Percentiles rank a stretch among this genome's conserved stretches.
phyloP scores from a whole-genome alignment of 2,888 invertebrate species.

The Megalurothrips usitatus region DNA sequence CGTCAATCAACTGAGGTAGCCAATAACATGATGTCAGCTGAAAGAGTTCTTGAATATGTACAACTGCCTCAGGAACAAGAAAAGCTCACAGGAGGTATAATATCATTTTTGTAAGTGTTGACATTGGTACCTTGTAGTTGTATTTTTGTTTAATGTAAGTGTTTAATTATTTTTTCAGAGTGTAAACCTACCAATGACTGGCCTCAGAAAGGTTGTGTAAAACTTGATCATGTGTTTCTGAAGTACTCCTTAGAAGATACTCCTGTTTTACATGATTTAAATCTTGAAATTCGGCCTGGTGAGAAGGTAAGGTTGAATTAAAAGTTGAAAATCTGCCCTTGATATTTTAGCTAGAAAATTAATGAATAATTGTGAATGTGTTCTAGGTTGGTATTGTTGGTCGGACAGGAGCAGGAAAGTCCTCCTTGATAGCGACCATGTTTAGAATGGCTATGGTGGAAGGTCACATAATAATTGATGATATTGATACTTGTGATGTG shows the following conservation, averaged over 20 bases:
- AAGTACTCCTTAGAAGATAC: constrained; percentile 68
- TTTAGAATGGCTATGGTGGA: constrained; percentile 75
- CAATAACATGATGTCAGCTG: constrained; percentile 87
- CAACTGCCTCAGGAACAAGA: constrained; percentile 46
- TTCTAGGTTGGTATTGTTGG: constrained; percentile 75
- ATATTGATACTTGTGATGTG: constrained; percentile 62
- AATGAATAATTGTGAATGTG: constrained; percentile 27
- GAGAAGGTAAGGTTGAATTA: constrained; percentile 54
- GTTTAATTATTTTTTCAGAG: constrained; percentile 42
- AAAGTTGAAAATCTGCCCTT: not conserved
- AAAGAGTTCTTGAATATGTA: constrained; percentile 79
- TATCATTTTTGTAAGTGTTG: not conserved
- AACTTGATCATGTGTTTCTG: constrained; percentile 64
- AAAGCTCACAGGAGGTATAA: not conserved
- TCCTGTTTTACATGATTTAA: constrained; percentile 67
- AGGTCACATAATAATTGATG: constrained; percentile 78
- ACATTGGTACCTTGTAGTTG: not conserved
- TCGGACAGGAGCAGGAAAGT: constrained; percentile 80
- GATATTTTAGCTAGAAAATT: not conserved
- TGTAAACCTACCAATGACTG: constrained; percentile 64
- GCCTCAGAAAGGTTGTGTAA: constrained; percentile 66
- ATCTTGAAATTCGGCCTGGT: constrained; percentile 56
- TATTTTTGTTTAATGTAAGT: constrained; percentile 2
- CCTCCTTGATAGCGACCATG: constrained; percentile 71
- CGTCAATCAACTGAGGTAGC: constrained; percentile 85